phyloP scores from a whole-genome alignment of 2,797 vertebrate species.

The Botia kubotai region DNA sequence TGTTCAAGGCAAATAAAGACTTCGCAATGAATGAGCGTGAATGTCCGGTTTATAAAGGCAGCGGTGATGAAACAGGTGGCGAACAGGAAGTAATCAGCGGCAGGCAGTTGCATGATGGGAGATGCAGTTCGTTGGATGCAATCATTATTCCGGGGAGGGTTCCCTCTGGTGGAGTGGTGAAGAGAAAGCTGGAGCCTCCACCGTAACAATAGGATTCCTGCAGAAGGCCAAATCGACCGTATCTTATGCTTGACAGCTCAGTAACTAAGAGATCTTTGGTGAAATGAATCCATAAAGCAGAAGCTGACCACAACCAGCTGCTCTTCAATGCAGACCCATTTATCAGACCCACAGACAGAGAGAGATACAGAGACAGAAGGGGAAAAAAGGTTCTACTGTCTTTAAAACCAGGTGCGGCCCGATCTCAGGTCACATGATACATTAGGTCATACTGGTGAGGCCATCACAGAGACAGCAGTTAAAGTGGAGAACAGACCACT shows the following conservation, averaged over 20 bases:
- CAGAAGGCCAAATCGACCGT: constrained; percentile 28
- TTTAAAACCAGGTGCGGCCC: constrained; percentile 37
- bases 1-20: no score
- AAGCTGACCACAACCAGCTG: constrained; percentile 75
- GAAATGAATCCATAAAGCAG: constrained; percentile 71
- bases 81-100: no score
- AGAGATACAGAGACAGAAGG: constrained; percentile 22
- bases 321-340: constrained; percentile 75
- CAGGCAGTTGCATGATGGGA: no score
- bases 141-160: no score
- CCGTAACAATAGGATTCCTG: background rate
- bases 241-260: constrained; percentile 50
- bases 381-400: constrained; percentile 16
- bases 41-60: no score
- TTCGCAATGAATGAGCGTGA: no score
- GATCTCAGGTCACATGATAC: constrained; percentile 40
- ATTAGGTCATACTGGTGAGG: constrained; percentile 35
- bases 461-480: constrained; percentile 51
- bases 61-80: no score
- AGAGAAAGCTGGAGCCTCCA: no score
- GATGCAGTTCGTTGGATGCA: no score
- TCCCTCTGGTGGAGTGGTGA: no score
- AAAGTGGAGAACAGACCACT: constrained; percentile 24
- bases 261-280: constrained; percentile 65
- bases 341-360: constrained; percentile 66